Evolutionary conservation across 2,113 vertebrate species (phyloP), one percentile per base, ranked within the genome.

Genomic region (Osmerus mordax): DNA sequence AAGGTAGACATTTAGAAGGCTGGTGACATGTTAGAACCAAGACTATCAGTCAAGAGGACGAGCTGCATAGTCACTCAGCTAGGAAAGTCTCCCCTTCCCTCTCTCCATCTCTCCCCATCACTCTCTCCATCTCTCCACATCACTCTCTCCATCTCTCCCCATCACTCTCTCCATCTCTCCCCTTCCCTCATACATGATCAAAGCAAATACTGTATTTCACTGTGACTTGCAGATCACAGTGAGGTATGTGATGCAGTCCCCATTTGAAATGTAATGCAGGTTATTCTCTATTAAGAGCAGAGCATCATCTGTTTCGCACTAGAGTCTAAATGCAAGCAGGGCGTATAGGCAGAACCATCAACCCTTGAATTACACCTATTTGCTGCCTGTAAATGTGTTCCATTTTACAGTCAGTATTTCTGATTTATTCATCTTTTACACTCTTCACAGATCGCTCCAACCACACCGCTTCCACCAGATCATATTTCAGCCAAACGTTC

Each of bases 341-440:
- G 3, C 32, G 32, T 21, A 51, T 5, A 51, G 13, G 36, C 64
- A 21, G 3, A 4, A 15, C n/a, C 36, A 21, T 51, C 36, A 19
- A 21, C 9, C 58, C 64, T 11, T 19, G 18, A 65, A 65, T 64
- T 8, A 64, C n/a, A 51, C 9, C 1, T 13, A 65, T 65, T 65
- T 19, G 8, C 11, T 51, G 36, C 36, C 64, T 65, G 13, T 21
- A 47, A 65, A 65, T 21, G 18, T 65, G 32, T 21, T 65, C 7
- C n/a, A 65, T 4, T 65, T 51, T 5, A 65, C 19, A 18, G 64
- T 65, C 15, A 2, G 64, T 11, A 9, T 65, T 65, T 41, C 18
- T 36, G 63, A 65, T 65, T 65, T 51, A 65, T 47, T 6, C 18
- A 51, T 65, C 29, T 47, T 51, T 47, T 65, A 21, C n/a, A 21